A percentile compares a stretch with the other conserved stretches of the same genome.
These are phyloP conservation scores for Dysmachus trigonus DNA, from an alignment of 2,888 invertebrate species.

Conservation along the genomic window DNA sequence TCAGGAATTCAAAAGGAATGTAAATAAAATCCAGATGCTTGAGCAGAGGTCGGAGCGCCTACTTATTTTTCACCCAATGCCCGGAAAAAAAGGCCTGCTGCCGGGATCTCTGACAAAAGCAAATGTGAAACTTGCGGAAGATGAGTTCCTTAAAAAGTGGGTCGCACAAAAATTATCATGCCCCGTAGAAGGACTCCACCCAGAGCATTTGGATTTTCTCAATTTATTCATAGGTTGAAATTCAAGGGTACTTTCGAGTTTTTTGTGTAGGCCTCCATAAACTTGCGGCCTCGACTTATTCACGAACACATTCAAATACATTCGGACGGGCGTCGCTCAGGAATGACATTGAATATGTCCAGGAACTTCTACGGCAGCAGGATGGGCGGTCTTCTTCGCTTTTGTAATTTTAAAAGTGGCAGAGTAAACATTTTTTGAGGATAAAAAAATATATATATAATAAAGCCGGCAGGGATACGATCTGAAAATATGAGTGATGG, in stretches of 20 bases:
- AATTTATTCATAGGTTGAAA: conserved; percentile 33
- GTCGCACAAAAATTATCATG: conserved; percentile 19
- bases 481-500: not conserved
- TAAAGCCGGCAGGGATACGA: not conserved
- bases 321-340: not conserved
- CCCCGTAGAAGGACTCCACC: not conserved
- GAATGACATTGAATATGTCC: conserved; percentile 3
- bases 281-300: not conserved
- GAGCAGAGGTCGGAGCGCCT: not conserved
- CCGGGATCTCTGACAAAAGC: conserved; percentile 23
- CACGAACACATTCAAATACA: not conserved
- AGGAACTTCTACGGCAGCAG: not conserved
- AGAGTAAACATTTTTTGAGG: not conserved
- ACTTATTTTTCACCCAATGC: not conserved
- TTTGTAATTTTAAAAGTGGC: conserved; percentile 4
- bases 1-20: conserved; percentile 20
- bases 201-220: conserved; percentile 11
- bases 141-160: conserved; percentile 28
- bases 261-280: not conserved
- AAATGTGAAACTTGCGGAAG: conserved; percentile 20
- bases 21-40: conserved; percentile 29
- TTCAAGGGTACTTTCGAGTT: conserved; percentile 5
- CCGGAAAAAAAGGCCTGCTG: not conserved
- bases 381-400: not conserved
- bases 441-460: not conserved